phyloP scores from a whole-genome alignment of 2,113 vertebrate genomes.

The Brachyistius frenatus region DNA sequence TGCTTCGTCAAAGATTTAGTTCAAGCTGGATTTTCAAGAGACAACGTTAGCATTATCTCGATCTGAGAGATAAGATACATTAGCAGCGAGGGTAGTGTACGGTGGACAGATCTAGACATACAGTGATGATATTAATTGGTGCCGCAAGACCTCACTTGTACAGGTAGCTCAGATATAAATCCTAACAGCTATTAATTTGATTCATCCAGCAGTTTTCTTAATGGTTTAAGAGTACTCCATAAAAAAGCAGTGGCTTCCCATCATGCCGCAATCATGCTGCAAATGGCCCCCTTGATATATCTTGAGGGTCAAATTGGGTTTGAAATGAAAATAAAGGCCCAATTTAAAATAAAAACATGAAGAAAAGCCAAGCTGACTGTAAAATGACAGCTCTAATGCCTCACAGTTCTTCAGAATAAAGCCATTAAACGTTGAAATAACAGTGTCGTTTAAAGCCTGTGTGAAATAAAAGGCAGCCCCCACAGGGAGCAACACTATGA shows the following conservation, averaged over 20 bases:
- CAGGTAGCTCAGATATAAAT: no score
- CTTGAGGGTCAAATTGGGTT: background rate
- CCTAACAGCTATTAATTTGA: no score
- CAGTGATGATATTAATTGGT: no score
- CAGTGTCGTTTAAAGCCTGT: constrained; percentile 13
- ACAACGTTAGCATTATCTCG: no score
- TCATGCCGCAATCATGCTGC: background rate
- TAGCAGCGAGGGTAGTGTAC: no score
- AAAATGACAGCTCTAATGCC: background rate
- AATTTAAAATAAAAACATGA: constrained; percentile 5
- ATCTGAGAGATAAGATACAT: no score
- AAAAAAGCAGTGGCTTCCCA: background rate
- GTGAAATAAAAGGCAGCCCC: constrained; percentile 36
- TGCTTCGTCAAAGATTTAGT: no score
- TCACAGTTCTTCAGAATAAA: background rate
- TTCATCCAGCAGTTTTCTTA: background rate
- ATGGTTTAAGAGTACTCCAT: background rate
- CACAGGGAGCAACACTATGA: constrained; percentile 7
- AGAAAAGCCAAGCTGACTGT: background rate
- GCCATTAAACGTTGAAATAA: background rate
- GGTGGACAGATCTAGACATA: no score
- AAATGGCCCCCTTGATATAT: background rate
- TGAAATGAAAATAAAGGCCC: background rate
- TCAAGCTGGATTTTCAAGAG: no score
- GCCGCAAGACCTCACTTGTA: no score